A percentile compares a stretch with the other conserved stretches of the same genome.
Evolutionary conservation across 2,113 vertebrate genomes (phyloP).

Genomic region (Syrrhaptes paradoxus): DNA sequence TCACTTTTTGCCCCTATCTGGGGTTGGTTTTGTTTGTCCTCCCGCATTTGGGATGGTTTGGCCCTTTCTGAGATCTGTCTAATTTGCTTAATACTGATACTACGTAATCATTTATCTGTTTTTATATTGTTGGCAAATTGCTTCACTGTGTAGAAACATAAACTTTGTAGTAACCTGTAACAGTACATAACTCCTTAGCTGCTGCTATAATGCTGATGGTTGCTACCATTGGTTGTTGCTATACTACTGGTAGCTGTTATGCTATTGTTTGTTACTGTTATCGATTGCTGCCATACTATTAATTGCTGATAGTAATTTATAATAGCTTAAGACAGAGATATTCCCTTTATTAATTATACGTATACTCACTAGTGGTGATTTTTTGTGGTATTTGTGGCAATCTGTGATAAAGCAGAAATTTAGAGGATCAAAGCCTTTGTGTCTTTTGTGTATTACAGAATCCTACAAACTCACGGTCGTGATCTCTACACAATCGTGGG

Average conservation of each 20-base stretch:
- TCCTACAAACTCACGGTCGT: rapidly evolving
- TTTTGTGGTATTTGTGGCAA: neutral
- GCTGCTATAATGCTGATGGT: neutral
- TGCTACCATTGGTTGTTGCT: neutral
- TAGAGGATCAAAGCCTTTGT: neutral
- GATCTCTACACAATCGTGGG: rapidly evolving
- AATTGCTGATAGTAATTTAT: neutral
- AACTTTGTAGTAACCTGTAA: neutral
- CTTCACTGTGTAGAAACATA: neutral
- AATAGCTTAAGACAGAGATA: neutral
- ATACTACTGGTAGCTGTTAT: neutral
- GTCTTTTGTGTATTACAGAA: neutral
- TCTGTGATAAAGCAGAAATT: neutral
- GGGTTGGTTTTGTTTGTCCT: neutral
- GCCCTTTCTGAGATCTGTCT: neutral
- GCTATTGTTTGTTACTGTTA: neutral
- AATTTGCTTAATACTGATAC: neutral
- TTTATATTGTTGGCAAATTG: neutral
- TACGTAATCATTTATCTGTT: neutral
- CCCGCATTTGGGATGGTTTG: neutral
- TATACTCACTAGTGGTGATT: neutral
- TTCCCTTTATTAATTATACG: neutral
- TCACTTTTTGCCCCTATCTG: neutral
- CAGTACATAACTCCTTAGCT: neutral
- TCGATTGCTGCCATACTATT: neutral